Conservation (phyloP, 2,113 vertebrate genomes). For the Hypomesus transpacificus region DNA sequence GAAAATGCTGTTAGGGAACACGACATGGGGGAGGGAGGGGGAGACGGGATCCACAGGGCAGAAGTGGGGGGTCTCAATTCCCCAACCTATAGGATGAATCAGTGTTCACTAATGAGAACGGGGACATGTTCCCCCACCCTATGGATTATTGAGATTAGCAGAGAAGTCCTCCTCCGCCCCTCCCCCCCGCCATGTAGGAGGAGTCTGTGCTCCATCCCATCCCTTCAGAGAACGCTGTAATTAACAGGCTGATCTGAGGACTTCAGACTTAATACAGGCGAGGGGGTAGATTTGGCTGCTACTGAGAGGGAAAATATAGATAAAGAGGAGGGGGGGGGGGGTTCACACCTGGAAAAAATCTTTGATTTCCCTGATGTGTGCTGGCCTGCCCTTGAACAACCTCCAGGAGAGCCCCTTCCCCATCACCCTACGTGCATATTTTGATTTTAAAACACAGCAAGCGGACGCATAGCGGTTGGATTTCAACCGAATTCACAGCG, state of each 20-base stretch:
- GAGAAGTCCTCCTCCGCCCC: conserved; percentile 26
- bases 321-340: not conserved
- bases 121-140: conserved; percentile 45
- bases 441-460: too few relatives aligned
- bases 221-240: conserved; percentile 66
- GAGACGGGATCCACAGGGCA: conserved; percentile 11
- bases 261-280: conserved; percentile 55
- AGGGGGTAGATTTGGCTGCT: conserved; percentile 56
- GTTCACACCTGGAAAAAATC: not conserved
- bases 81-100: conserved; percentile 29
- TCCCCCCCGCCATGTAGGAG: conserved; percentile 46
- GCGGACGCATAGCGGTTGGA: too few relatives aligned
- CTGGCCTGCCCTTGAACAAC: too few relatives aligned
- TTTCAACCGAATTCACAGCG: too few relatives aligned
- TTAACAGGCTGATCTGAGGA: conserved; percentile 66
- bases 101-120: conserved; percentile 51
- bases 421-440: too few relatives aligned
- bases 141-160: conserved; percentile 59
- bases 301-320: conserved; percentile 21
- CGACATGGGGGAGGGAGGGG: conserved; percentile 28
- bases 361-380: too few relatives aligned
- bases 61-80: conserved; percentile 23
- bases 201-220: conserved; percentile 61
- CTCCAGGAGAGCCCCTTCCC: too few relatives aligned
- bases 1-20: conserved; percentile 51